Evolutionary conservation across 2,113 vertebrate species (phyloP), one percentile per base, ranked within the genome.

Genomic region (Neolamprologus toae): DNA sequence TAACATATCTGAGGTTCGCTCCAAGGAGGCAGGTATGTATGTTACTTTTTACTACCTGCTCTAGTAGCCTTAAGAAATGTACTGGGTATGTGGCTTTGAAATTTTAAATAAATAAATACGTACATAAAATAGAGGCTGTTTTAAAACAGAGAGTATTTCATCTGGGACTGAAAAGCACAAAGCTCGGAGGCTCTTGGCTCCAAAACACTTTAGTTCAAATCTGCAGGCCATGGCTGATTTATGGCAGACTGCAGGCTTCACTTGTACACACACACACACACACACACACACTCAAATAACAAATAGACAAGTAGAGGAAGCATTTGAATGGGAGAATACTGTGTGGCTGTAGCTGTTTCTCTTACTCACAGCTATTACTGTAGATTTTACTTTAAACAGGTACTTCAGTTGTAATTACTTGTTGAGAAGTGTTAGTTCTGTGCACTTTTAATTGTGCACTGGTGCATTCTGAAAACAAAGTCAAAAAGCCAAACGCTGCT

Each of bases 161-260:
- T 82, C 53, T 54, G 76, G 61, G 79, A 88, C 45, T 54, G n/a
- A 86, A 81, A 51, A 84, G 14, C 90, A 68, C 82, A 85, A 86
- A 89, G 61, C 83, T 82, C 37, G 40, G 13, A 89, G 91, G 76
- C 79, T 89, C 83, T 33, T 6, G 85, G 82, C 85, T 94, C 81
- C 82, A 87, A 83, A 93, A 90, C 85, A 88, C 86, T 89, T 92
- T 86, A 92, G 90, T 87, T 90, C 68, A 91, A 79, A 91, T 91
- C 76, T 87, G 28, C 42, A 76, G 87, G 51, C 87, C 80, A 68
- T 88, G 85, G 80, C 89, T 94, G 89, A 93, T 92, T 92, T 90
- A 90, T 91, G 88, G 86, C 85, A 83, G 71, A 63, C 89, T 93
- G 63, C 66, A 80, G 88, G 87, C 78, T 53, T 5, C 53, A 45